Evolutionary conservation across 2,888 invertebrate genomes (phyloP), one percentile per base, ranked within the genome.

Genomic region (Synanthedon vespiformis): DNA sequence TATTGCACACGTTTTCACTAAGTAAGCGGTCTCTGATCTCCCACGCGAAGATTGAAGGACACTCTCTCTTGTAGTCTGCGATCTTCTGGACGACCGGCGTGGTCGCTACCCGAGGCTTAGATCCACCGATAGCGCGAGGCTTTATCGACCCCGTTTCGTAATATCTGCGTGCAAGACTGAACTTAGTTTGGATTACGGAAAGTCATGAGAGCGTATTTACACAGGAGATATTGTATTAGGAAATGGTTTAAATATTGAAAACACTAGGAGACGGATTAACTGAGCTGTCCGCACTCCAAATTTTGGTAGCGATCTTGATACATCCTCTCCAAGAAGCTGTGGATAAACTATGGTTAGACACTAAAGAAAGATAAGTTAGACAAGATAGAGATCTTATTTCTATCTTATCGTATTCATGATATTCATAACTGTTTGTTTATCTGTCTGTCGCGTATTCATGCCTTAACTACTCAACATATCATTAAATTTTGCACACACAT

Each of bases 21-120:
- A 98, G 90, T 65, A 98, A 91, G 72, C 97, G 92, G 74, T 98
- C 98, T 52, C 98, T 89, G 76, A 98, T 98, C 89, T 98, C 98
- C 98, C 98, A 98, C 51, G 98, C 98, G 88, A 98, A 98, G 83
- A 98, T 98, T 65, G 97, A 97, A 40, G 98, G 98, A 81, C 98
- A 98, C 80, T 98, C 98, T 52, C 97, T 89, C 88, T 98, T 98
- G 91, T 97, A 98, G 77, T 96, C 95, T 53, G 98, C 97, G 67
- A 98, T 97, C 89, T 97, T 97, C 82, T 92, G 92, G 61, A 98
- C 98, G 60, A 98, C 98, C 48, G 94, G 94, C 53, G 94, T 94
- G 52, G 97, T 97, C 57, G 97, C 97, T 55, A 97, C 98, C 64
- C 98, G 91, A 11, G 98, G 98, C 81, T 98, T 98, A 54, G 96